Base-by-base conservation (phyloP, 2,888 invertebrate genomes). In the Tachina grossa region DNA sequence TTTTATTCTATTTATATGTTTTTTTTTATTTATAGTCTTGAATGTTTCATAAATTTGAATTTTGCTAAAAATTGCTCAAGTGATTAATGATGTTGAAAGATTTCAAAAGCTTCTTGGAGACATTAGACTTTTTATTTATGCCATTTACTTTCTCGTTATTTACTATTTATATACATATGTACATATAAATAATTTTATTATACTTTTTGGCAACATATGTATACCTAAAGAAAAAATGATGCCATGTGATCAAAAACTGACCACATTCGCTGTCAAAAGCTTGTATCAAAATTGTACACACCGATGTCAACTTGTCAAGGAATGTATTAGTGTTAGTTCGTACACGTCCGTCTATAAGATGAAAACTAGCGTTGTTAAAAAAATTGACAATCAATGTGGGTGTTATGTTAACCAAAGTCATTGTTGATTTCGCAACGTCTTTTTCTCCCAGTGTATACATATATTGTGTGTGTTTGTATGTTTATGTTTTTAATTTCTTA, bases 21-120 rank as follows among this genome's bases (percentile, higher is more conserved):
- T 43, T 63, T 55, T 9, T 22, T 19, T 14, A 57, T 47, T 45
- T 45, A n/a, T 47, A 57, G n/a, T 57, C 45, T 57, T 66, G 9
- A 66, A 31, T 66, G 31, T 31, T 31, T n/a, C 11, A 16, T 22
- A 5, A n/a, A 57, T 57, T 45, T 71, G 45, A 8, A n/a, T 71
- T 71, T 10, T 31, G 45, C 19, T 49, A 31, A 31, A 51, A 19
- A 53, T 51, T 68, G 19, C 45, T 74, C 3, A 74, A 16, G 49
- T 75, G 81, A 81, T 81, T 75, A 75, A 81, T 80, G 57, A 68
- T 51, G 41, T n/a, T 41, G 49, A 11, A 55, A 63, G 63, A 47
- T 31, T 63, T 16, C 2, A 13, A 41, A 63, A 65, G 45, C 5
- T 13, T 16, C 63, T 61, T 69, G 68, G 49, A 68, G 41, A 59